These are phyloP conservation scores for Potamarius usumacintae DNA, from an alignment of 2,113 vertebrate genomes.

Conservation along the genomic window DNA sequence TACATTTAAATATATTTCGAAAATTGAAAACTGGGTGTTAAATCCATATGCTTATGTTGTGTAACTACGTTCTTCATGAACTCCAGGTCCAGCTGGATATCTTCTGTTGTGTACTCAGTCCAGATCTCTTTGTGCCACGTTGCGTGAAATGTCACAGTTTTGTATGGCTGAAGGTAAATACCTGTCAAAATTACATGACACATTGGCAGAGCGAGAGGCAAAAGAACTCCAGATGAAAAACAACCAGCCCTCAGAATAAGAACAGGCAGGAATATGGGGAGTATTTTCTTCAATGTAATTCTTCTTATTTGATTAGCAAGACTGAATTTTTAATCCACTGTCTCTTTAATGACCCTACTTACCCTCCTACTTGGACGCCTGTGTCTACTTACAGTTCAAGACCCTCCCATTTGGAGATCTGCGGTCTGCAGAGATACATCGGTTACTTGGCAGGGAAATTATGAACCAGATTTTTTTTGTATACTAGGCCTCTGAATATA, in stretches of 20 bases:
- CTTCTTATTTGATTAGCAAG: neutral
- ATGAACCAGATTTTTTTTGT: slow-evolving; percentile 12
- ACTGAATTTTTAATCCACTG: neutral
- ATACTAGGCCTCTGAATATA: neutral
- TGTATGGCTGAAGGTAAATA: neutral
- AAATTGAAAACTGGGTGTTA: neutral
- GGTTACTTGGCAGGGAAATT: slow-evolving; percentile 8
- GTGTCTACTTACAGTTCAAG: slow-evolving; percentile 20
- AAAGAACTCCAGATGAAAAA: neutral
- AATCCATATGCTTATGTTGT: neutral
- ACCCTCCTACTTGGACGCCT: slow-evolving; percentile 15
- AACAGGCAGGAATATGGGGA: neutral
- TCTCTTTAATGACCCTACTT: slow-evolving; percentile 29
- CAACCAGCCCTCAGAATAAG: neutral
- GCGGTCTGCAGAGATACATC: slow-evolving; percentile 5
- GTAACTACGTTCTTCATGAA: neutral
- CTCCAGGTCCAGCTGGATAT: neutral
- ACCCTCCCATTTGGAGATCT: slow-evolving; percentile 13
- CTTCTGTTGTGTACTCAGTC: neutral
- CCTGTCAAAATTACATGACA: neutral
- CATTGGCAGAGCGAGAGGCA: neutral
- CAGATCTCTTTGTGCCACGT: neutral
- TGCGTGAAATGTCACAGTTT: neutral
- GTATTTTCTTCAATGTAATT: neutral
- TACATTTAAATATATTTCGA: neutral